A percentile compares a stretch with the other conserved stretches of the same genome.
phyloP scores from a whole-genome alignment of 2,888 invertebrate species.

The Mythimna pallens region DNA sequence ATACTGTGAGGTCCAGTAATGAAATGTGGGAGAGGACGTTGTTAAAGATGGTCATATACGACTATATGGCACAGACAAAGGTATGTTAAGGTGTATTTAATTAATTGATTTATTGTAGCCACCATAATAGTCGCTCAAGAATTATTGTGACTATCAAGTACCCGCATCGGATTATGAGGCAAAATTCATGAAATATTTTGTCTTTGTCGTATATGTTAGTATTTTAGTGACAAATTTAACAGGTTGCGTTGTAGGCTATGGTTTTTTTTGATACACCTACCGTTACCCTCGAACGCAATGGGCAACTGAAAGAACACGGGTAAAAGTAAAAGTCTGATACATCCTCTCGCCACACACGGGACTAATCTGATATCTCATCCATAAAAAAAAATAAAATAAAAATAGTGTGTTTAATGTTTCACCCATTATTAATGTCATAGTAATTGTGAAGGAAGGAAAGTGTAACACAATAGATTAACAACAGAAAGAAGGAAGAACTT shows the following conservation, averaged over 20 bases:
- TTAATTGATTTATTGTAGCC: slow-evolving; percentile 51
- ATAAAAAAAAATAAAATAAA: no score
- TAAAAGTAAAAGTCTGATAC: no score
- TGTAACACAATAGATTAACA: neutral
- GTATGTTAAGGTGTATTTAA: slow-evolving; percentile 50
- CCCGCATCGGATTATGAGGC: slow-evolving; percentile 19
- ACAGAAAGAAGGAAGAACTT: neutral
- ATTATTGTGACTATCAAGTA: slow-evolving; percentile 22
- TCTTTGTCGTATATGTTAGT: neutral
- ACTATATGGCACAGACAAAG: slow-evolving; percentile 40
- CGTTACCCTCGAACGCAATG: no score
- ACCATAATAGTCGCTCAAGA: slow-evolving; percentile 34
- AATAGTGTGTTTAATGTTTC: no score
- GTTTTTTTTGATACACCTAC: no score
- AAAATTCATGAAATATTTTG: slow-evolving; percentile 1
- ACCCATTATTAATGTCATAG: neutral
- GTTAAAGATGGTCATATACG: slow-evolving; percentile 54
- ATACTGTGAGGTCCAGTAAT: slow-evolving; percentile 79
- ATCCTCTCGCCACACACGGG: no score
- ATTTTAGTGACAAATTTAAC: neutral
- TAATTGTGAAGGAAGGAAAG: neutral
- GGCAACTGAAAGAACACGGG: no score
- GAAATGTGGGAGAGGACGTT: slow-evolving; percentile 76
- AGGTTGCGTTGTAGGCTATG: neutral
- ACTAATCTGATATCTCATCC: no score